Percentiles rank a stretch among this genome's conserved stretches.
Conservation (phyloP, 2,797 vertebrate genomes). For the Columba guinea region DNA sequence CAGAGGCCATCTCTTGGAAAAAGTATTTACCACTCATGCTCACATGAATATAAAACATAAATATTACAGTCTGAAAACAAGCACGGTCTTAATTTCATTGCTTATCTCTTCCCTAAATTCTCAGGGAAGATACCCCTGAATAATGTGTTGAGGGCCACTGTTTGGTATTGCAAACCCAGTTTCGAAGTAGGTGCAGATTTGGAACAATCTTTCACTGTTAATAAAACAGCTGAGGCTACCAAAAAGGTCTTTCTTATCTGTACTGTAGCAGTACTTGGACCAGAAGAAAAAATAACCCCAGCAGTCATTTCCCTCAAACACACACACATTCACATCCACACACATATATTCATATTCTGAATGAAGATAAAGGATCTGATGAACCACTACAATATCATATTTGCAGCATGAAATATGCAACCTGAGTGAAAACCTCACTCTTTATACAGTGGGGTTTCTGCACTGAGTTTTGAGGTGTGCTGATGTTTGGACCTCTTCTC, state of each 20-base stretch:
- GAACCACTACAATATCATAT: not conserved
- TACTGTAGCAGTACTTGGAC: not conserved
- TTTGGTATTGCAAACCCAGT: not conserved
- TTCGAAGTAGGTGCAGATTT: not conserved
- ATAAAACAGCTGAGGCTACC: not conserved
- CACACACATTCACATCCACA: not conserved
- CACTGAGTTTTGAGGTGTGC: not conserved
- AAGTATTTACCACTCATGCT: not conserved
- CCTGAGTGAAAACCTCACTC: not conserved
- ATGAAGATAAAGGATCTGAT: not conserved
- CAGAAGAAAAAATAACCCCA: not conserved
- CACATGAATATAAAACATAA: not conserved
- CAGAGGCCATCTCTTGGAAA: not conserved
- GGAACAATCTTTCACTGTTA: slow-evolving; percentile 4
- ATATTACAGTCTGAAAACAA: not conserved
- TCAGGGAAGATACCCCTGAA: not conserved
- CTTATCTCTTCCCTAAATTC: not conserved
- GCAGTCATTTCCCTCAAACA: not conserved
- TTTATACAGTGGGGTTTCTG: not conserved
- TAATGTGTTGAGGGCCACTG: not conserved
- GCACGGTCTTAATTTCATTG: not conserved
- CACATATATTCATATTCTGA: not conserved
- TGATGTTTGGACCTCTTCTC: not conserved
- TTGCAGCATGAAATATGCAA: not conserved
- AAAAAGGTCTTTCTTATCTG: not conserved